Evolutionary conservation across 1,140 invertebrate genomes (phyloP).

Genomic region (Papilio glaucus): DNA sequence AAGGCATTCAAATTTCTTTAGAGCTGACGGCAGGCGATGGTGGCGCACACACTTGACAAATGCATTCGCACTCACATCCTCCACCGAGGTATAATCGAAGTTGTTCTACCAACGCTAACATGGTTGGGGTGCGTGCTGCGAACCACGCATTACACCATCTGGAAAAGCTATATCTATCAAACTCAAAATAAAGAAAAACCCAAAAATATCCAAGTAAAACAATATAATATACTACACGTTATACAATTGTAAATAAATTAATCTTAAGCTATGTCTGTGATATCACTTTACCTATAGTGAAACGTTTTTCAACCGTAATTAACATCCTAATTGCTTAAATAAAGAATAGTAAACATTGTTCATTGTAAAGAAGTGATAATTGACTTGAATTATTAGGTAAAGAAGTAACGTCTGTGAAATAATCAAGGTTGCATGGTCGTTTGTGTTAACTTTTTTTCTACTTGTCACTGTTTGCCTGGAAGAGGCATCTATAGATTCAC

Average conservation of each 20-base stretch:
- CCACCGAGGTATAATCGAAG: slow-evolving; percentile 78
- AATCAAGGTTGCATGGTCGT: too few relatives aligned
- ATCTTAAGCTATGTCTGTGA: background rate
- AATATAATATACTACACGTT: slow-evolving; percentile 8
- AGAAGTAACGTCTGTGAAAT: too few relatives aligned
- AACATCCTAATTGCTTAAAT: background rate
- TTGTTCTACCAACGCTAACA: slow-evolving; percentile 82
- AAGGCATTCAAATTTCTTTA: slow-evolving; percentile 19
- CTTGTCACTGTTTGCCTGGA: too few relatives aligned
- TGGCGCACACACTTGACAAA: slow-evolving; percentile 43
- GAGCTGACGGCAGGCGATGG: slow-evolving; percentile 23
- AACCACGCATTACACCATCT: slow-evolving; percentile 78
- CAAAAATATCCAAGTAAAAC: background rate
- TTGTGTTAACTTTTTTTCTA: too few relatives aligned
- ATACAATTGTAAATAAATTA: background rate
- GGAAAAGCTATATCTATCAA: slow-evolving; percentile 65
- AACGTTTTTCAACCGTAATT: background rate
- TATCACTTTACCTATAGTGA: background rate
- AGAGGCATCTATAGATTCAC: too few relatives aligned
- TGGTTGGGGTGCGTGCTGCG: slow-evolving; percentile 71
- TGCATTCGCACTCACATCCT: slow-evolving; percentile 78
- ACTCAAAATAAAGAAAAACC: slow-evolving; percentile 9
- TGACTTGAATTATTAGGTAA: background rate
- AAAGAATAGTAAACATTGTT: background rate
- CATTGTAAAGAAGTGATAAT: background rate